These are phyloP conservation scores for Serranus cabrilla DNA, from an alignment of 2,797 vertebrate genomes.

Conservation along the genomic window DNA sequence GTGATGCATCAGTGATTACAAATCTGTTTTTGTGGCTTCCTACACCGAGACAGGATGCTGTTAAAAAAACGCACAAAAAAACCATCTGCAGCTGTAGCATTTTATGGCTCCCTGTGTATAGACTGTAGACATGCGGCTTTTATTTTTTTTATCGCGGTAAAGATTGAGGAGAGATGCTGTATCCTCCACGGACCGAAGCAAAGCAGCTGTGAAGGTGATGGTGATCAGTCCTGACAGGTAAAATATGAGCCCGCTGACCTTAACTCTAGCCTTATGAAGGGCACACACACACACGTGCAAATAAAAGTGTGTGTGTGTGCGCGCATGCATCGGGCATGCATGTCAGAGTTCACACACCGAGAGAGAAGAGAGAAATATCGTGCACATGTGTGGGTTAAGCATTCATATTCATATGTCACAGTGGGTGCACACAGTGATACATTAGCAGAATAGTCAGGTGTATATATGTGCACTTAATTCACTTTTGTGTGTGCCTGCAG, in stretches of 20 bases:
- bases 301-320: slow-evolving; percentile 2
- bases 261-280: slow-evolving; percentile 68
- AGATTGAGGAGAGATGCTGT: slow-evolving; percentile 58
- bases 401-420: slow-evolving; percentile 52
- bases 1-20: slow-evolving; percentile 47
- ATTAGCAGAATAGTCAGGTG: slow-evolving; percentile 51
- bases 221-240: slow-evolving; percentile 78
- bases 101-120: slow-evolving; percentile 44
- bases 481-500: slow-evolving; percentile 51
- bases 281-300: slow-evolving; percentile 33
- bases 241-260: slow-evolving; percentile 80
- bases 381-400: slow-evolving; percentile 35
- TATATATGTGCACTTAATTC: slow-evolving; percentile 61
- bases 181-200: slow-evolving; percentile 52
- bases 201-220: slow-evolving; percentile 65
- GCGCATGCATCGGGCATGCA: slow-evolving; percentile 8
- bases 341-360: slow-evolving; percentile 21
- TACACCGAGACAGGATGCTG: slow-evolving; percentile 26
- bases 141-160: slow-evolving; percentile 17
- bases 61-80: slow-evolving; percentile 15
- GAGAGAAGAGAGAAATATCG: not conserved
- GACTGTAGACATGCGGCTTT: slow-evolving; percentile 25
- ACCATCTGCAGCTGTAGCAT: slow-evolving; percentile 51
- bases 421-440: slow-evolving; percentile 40
- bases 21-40: slow-evolving; percentile 43